phyloP scores from a whole-genome alignment of 1,140 invertebrate genomes.

The Temnothorax curvispinosus region DNA sequence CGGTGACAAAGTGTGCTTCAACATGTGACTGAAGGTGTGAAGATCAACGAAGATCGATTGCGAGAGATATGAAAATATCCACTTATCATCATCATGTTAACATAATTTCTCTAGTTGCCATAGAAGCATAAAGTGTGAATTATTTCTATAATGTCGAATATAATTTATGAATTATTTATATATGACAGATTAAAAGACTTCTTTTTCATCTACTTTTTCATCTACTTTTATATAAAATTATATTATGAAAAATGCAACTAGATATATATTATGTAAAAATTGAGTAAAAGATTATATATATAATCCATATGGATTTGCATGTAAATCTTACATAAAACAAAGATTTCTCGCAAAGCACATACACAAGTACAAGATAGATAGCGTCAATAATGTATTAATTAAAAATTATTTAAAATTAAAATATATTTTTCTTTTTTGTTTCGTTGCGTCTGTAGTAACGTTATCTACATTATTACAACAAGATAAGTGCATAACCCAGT shows the following conservation, averaged over 20 bases:
- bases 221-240: neutral
- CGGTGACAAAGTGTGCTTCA: neutral
- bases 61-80: slow-evolving; percentile 8
- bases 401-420: neutral
- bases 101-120: neutral
- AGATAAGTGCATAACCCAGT: neutral
- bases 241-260: neutral
- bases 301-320: too few species aligned
- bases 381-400: neutral
- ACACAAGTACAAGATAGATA: neutral
- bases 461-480: neutral
- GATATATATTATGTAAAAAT: neutral
- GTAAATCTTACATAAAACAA: neutral
- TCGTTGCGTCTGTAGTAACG: neutral
- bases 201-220: neutral
- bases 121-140: neutral
- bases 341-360: neutral
- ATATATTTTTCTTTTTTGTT: neutral
- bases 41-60: slow-evolving; percentile 8
- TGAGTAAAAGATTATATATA: neutral
- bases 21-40: slow-evolving; percentile 32
- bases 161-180: neutral
- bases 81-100: neutral
- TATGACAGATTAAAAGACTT: neutral
- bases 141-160: neutral